phyloP scores from a whole-genome alignment of 2,797 vertebrate genomes.

The Psittacula derbiana region DNA sequence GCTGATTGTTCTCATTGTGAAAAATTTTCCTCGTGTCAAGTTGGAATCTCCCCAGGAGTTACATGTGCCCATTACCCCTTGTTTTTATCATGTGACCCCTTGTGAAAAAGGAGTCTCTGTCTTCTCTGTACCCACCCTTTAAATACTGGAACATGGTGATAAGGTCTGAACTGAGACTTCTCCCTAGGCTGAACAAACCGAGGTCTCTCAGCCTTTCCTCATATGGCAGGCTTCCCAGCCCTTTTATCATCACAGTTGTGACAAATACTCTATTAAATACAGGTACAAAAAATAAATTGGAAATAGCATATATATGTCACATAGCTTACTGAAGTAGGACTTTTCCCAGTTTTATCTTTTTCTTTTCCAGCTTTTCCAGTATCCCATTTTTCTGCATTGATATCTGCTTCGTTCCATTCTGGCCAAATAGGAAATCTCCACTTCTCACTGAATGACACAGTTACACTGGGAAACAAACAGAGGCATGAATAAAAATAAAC shows the following conservation, averaged over 20 bases:
- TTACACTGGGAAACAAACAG: slow-evolving; percentile 56
- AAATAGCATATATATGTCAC: not conserved
- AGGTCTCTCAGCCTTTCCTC: not conserved
- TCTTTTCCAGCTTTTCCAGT: slow-evolving; percentile 78
- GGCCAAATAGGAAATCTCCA: slow-evolving; percentile 84
- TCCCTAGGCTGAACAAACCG: not conserved
- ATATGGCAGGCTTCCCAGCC: not conserved
- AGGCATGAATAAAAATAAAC: not conserved
- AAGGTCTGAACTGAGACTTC: not conserved
- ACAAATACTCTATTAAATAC: not conserved
- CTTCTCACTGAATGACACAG: slow-evolving; percentile 50
- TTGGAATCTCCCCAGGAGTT: not conserved
- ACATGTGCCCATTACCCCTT: not conserved
- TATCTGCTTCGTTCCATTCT: slow-evolving; percentile 90
- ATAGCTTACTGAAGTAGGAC: slow-evolving; percentile 76
- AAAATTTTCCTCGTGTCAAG: not conserved
- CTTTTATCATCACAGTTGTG: not conserved
- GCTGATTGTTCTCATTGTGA: not conserved
- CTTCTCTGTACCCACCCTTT: not conserved
- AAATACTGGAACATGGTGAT: not conserved
- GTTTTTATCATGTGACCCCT: not conserved
- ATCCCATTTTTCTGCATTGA: slow-evolving; percentile 92
- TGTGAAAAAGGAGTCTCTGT: not conserved
- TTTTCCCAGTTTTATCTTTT: slow-evolving; percentile 79
- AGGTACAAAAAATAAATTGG: not conserved